These are phyloP conservation scores for Mohoua ochrocephala DNA, from an alignment of 2,113 vertebrate genomes.

Conservation along the genomic window DNA sequence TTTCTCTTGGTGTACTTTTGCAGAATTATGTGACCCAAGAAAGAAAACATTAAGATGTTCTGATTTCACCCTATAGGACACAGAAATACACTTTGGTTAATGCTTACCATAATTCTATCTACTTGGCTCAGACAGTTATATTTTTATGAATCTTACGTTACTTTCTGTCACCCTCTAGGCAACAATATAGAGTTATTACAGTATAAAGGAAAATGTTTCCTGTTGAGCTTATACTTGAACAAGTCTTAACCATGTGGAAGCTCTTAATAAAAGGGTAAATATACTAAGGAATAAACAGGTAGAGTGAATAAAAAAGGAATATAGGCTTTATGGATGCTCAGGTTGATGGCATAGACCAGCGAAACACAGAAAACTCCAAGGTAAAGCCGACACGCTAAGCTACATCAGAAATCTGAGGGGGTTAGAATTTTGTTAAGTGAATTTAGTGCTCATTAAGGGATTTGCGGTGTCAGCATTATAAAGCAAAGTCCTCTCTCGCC, in stretches of 20 bases:
- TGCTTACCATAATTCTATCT: conserved; percentile 62
- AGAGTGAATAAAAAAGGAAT: conserved; percentile 19
- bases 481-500: conserved; percentile 27
- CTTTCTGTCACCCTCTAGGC: conserved; percentile 70
- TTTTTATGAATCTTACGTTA: conserved; percentile 69
- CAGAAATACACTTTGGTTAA: conserved; percentile 56
- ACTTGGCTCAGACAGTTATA: conserved; percentile 61
- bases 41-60: conserved; percentile 63
- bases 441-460: conserved; percentile 65
- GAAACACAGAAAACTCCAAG: not conserved
- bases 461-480: conserved; percentile 47
- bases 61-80: conserved; percentile 62
- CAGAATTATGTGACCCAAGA: conserved; percentile 60
- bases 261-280: conserved; percentile 60
- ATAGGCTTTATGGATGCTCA: not conserved
- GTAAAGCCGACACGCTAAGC: not conserved
- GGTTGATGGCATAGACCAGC: not conserved
- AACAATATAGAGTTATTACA: conserved; percentile 67
- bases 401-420: conserved; percentile 11
- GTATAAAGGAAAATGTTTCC: conserved; percentile 65
- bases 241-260: conserved; percentile 47
- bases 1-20: conserved; percentile 43
- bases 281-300: conserved; percentile 45
- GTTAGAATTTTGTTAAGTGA: conserved; percentile 62
- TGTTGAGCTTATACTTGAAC: conserved; percentile 44